Conservation (phyloP, 2,797 vertebrate genomes). For the Bufotes viridis region DNA sequence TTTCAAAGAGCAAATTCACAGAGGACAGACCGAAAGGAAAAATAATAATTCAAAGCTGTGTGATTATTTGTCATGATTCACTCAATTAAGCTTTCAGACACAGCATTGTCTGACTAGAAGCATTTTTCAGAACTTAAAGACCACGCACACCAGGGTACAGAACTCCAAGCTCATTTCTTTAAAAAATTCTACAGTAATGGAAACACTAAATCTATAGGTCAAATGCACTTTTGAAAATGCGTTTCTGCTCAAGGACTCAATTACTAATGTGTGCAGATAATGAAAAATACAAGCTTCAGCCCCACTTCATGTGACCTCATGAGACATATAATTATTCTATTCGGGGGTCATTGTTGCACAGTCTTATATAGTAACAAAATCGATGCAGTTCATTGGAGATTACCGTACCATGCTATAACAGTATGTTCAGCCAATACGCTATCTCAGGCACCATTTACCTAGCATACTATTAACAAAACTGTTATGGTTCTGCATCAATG, state of each 20-base stretch:
- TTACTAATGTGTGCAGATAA: background rate
- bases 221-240: conserved; percentile 50
- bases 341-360: background rate
- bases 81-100: conserved; percentile 43
- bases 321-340: conserved; percentile 4
- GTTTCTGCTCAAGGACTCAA: conserved; percentile 27
- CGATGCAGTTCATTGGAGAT: background rate
- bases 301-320: conserved; percentile 6
- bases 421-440: background rate
- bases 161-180: conserved; percentile 57
- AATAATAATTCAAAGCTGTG: conserved; percentile 38
- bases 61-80: conserved; percentile 38
- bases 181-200: conserved; percentile 48
- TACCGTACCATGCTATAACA: background rate
- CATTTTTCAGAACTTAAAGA: conserved; percentile 31
- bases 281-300: conserved; percentile 2
- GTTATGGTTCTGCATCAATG: background rate
- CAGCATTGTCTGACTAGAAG: conserved; percentile 54
- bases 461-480: background rate
- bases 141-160: conserved; percentile 23
- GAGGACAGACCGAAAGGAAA: conserved; percentile 29
- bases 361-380: background rate
- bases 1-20: conserved; percentile 44
- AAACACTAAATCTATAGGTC: conserved; percentile 42
- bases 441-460: background rate